Conservation (phyloP, 2,888 invertebrate species). For the Noctua janthina region DNA sequence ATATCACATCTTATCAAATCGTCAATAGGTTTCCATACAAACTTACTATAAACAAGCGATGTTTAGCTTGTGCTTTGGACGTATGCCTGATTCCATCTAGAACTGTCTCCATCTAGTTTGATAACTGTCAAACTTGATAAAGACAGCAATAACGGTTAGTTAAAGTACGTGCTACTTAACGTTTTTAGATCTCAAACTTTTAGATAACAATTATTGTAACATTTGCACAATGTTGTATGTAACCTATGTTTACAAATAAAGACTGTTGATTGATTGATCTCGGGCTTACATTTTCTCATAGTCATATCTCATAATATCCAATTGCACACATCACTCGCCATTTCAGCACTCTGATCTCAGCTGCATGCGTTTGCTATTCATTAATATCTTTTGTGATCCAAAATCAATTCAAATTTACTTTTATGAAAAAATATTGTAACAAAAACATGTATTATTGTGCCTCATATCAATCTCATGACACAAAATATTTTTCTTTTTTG, state of each 20-base stretch:
- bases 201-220: too few relatives aligned
- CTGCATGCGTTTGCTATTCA: neutral
- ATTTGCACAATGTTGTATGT: too few relatives aligned
- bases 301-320: neutral
- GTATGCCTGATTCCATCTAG: neutral
- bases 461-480: neutral
- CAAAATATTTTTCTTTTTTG: neutral
- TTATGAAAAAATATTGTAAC: neutral
- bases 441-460: neutral
- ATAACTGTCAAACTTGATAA: neutral
- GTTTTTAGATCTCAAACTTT: neutral
- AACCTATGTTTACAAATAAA: too few relatives aligned
- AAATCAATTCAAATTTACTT: neutral
- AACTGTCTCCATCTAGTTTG: neutral
- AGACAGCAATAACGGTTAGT: neutral
- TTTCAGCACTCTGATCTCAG: constrained; percentile 8
- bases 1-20: neutral
- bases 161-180: neutral
- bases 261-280: too few relatives aligned
- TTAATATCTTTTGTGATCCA: neutral
- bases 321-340: neutral
- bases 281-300: neutral
- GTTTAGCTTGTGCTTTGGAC: neutral
- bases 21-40: neutral
- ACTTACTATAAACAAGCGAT: neutral